Evolutionary conservation across 53 echinoderm and acorn worm species (phyloP).

Genomic region (Zoroaster sp.): DNA sequence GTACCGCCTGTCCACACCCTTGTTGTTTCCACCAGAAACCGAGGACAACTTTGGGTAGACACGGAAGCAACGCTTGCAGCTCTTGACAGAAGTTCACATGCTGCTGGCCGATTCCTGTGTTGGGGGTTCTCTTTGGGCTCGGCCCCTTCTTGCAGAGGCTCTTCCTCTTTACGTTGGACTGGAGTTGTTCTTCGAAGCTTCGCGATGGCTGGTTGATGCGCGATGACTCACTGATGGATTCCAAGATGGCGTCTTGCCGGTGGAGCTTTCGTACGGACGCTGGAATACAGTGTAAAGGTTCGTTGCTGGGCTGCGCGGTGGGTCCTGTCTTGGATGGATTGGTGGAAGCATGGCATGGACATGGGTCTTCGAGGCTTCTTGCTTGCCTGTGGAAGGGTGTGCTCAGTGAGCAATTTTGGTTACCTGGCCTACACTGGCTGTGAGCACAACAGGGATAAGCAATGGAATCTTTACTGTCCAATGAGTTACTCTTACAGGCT

Average conservation of each 20-base stretch:
- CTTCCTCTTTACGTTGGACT: neutral
- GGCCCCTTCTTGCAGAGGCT: neutral
- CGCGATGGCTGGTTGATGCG: neutral
- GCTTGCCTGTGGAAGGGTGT: neutral
- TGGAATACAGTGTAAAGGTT: neutral
- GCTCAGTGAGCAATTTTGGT: neutral
- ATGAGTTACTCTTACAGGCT: slow-evolving; percentile 30
- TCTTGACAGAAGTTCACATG: slow-evolving; percentile 80
- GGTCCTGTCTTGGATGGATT: neutral
- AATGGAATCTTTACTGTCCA: neutral
- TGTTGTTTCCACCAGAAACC: slow-evolving; percentile 69
- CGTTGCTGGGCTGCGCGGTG: neutral
- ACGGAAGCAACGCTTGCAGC: slow-evolving; percentile 66
- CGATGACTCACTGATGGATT: slow-evolving; percentile 37
- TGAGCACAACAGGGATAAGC: neutral
- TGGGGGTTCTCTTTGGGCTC: neutral
- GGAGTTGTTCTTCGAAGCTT: slow-evolving; percentile 38
- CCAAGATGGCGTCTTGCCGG: slow-evolving; percentile 51
- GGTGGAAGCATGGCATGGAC: neutral
- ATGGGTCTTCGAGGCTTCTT: slow-evolving; percentile 34
- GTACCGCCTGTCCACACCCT: slow-evolving; percentile 74
- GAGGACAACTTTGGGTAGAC: slow-evolving; percentile 62
- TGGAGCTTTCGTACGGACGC: slow-evolving; percentile 45
- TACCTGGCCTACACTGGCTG: slow-evolving; percentile 7
- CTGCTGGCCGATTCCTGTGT: slow-evolving; percentile 61